Evolutionary conservation across 2,888 invertebrate genomes (phyloP), one percentile per base, ranked within the genome.

Genomic region (Netelia fuscicornis): DNA sequence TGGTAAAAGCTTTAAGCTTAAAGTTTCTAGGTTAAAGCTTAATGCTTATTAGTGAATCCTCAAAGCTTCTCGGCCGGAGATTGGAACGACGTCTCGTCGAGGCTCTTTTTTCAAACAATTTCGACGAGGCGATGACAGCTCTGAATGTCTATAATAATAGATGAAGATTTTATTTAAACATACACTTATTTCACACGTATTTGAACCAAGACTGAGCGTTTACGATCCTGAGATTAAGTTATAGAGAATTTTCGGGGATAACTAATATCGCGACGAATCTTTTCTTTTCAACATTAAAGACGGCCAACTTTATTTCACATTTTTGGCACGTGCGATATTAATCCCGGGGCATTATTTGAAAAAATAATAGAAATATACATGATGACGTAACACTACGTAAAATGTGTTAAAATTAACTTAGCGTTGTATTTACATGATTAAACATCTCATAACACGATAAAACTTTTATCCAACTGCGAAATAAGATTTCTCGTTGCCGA

Each of bases 391-490:
- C 71, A 44, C 71, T 78, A 65, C 76, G 68, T 65, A 25, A 67
- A 84, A 62, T 77, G 77, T 76, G 60, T 80, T 65, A 80, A 76
- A 62, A 72, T 84, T 60, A 74, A 81, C 84, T 77, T 84, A 65
- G 76, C 67, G 68, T 68, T 83, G 64, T 84, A 84, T 84, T 81
- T 81, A 84, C 84, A 84, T 64, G 52, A 58, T 81, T 67, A 62
- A 78, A 84, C 72, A 81, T 84, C 60, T 78, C 84, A 56, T 68
- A 77, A 81, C 62, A 81, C 67, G 81, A 84, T 72, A 68, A 56
- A 77, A 54, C 42, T 81, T 77, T 84, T 72, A 54, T 64, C 71
- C 25, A 81, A 81, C 62, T 6, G 37, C 62, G 54, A 62, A 65
- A 37, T 54, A 70, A 60, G 58, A 70, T 52, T 44, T 64, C 64